Conservation (phyloP, 2,888 invertebrate species). For the Molanna angustata region DNA sequence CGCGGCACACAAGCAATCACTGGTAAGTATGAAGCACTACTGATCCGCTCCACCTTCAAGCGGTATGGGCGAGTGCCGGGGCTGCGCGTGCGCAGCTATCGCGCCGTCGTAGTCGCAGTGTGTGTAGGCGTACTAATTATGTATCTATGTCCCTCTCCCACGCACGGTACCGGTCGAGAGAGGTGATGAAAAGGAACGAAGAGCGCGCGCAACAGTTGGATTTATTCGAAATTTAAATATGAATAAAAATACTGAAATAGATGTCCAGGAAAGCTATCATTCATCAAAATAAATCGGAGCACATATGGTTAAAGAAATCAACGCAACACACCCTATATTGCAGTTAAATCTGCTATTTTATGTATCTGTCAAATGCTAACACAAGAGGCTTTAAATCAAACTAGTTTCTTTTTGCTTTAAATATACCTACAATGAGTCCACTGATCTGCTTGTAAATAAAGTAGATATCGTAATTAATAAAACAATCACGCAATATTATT, state of each 20-base stretch:
- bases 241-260: conserved; percentile 29
- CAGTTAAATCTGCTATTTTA: no score
- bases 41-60: conserved; percentile 10
- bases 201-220: conserved; percentile 19
- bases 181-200: conserved; percentile 20
- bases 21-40: conserved; percentile 23
- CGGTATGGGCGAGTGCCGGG: conserved; percentile 29
- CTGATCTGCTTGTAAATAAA: no score
- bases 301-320: no score
- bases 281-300: conserved; percentile 24
- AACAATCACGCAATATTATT: no score
- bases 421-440: no score
- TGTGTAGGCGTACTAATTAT: conserved; percentile 52
- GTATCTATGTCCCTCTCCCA: conserved; percentile 44
- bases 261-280: conserved; percentile 28
- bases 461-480: no score
- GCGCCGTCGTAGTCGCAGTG: no score
- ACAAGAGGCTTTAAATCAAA: no score
- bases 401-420: no score
- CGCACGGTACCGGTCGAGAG: conserved; percentile 28
- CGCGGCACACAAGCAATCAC: conserved; percentile 45
- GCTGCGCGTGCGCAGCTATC: conserved; percentile 52
- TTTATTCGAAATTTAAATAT: conserved; percentile 25
- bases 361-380: no score
- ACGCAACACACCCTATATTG: no score